Evolutionary conservation across 2,797 vertebrate genomes (phyloP), one percentile per base, ranked within the genome.

Genomic region (Zenarchopterus dispar): DNA sequence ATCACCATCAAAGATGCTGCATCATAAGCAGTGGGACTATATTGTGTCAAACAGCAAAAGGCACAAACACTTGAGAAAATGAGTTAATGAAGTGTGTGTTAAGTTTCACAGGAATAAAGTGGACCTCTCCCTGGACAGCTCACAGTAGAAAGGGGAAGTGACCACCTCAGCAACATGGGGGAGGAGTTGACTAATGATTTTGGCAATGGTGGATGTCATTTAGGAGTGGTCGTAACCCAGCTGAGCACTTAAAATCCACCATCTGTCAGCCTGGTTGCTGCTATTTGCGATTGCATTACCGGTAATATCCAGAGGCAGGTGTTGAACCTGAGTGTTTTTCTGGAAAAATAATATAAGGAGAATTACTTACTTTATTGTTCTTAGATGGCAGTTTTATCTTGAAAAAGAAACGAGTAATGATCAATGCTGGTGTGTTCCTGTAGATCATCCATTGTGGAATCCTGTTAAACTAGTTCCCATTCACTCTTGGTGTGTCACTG

Each of bases 1-100:
- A 41, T 41, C 61, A 46, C 10, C 54, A 74, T 26, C 33, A 47
- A 43, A 50, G 57, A 17, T 26, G 26, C n/a, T 49, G 31, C 61
- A 56, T 42, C 52, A 51, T 51, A 39, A 78, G 73, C 62, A 17
- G 49, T 18, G 47, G 47, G 53, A 7, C 49, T n/a, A 47, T 45
- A 56, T 67, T 72, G 61, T 66, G 57, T 72, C 70, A 63, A 51
- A 31, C 33, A 45, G 55, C 54, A 41, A 51, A 17, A 3, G 5
- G 13, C 49, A 44, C 51, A 63, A 42, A 65, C 59, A 26, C 36
- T 41, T 9, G 18, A 64, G 56, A 31, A 68, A 62, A 33, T 54
- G 61, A 23, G 77, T 78, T 88, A 84, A 85, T 84, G 80, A 86
- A 81, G 72, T 58, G 48, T 73, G 87, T 80, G 84, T 87, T 79